These are phyloP conservation scores for Prinia subflava DNA, from an alignment of 2,113 vertebrate species.

Conservation along the genomic window DNA sequence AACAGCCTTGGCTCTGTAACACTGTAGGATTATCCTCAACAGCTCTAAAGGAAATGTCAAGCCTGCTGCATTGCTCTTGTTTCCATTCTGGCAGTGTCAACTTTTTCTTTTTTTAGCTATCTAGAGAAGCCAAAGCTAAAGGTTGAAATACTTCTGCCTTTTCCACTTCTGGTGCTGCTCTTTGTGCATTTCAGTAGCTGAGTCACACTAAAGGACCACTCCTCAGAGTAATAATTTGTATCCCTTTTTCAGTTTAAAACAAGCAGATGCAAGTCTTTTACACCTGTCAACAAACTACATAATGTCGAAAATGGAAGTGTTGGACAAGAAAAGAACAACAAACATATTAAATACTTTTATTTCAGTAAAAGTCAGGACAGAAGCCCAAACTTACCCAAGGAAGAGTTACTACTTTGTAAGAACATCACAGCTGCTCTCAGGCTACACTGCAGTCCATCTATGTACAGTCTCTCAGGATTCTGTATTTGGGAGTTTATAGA, in stretches of 20 bases:
- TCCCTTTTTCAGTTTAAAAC: not conserved
- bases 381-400: not conserved
- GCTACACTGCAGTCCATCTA: not conserved
- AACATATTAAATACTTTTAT: not conserved
- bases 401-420: not conserved
- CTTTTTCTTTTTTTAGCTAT: not conserved
- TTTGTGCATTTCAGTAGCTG: not conserved
- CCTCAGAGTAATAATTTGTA: not conserved
- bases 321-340: not conserved
- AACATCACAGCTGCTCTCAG: not conserved
- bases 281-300: not conserved
- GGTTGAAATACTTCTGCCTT: not conserved
- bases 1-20: not conserved
- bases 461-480: not conserved
- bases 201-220: not conserved
- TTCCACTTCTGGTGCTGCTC: not conserved
- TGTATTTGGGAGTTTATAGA: not conserved
- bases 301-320: not conserved
- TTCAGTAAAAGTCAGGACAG: not conserved
- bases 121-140: not conserved
- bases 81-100: not conserved
- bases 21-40: not conserved
- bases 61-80: not conserved
- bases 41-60: not conserved
- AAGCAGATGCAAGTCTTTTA: not conserved